Evolutionary conservation across 1,140 invertebrate genomes (phyloP).

Genomic region (Zaprionus gabonicus): DNA sequence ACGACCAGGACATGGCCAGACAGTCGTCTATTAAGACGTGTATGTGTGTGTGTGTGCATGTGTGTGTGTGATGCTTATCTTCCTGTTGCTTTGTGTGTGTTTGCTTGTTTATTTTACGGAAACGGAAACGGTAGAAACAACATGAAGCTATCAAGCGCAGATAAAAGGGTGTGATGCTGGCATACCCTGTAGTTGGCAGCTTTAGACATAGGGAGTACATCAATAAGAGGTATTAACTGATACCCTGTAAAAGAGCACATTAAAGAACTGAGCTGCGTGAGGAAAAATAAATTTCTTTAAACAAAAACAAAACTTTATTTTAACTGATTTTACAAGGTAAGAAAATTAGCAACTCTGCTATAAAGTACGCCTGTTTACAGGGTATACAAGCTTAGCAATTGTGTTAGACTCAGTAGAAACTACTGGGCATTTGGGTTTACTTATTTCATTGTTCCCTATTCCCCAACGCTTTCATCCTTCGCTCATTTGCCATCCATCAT

Average conservation of each 20-base stretch:
- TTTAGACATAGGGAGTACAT: not conserved
- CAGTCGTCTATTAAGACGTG: not conserved
- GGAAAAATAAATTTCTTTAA: too few species aligned
- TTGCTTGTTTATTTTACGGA: slow-evolving; percentile 20
- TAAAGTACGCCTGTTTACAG: not conserved
- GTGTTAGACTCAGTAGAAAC: not conserved
- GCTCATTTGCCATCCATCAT: slow-evolving; percentile 12
- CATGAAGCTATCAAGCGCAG: slow-evolving; percentile 30
- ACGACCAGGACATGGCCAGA: slow-evolving; percentile 17
- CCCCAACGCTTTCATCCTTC: not conserved
- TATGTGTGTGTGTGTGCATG: not conserved
- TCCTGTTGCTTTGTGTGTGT: not conserved
- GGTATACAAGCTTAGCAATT: not conserved
- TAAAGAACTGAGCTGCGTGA: too few species aligned
- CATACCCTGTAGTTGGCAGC: not conserved
- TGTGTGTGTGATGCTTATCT: slow-evolving; percentile 14
- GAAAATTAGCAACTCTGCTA: too few species aligned
- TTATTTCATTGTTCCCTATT: not conserved
- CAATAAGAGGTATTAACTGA: rapidly evolving
- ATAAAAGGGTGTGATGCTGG: slow-evolving; percentile 17
- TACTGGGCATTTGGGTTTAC: not conserved
- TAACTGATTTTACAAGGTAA: too few species aligned
- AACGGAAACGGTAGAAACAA: slow-evolving; percentile 38
- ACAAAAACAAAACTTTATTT: too few species aligned
- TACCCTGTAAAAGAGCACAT: not conserved